phyloP scores from a whole-genome alignment of 2,113 vertebrate species.

The Xyrauchen texanus region DNA sequence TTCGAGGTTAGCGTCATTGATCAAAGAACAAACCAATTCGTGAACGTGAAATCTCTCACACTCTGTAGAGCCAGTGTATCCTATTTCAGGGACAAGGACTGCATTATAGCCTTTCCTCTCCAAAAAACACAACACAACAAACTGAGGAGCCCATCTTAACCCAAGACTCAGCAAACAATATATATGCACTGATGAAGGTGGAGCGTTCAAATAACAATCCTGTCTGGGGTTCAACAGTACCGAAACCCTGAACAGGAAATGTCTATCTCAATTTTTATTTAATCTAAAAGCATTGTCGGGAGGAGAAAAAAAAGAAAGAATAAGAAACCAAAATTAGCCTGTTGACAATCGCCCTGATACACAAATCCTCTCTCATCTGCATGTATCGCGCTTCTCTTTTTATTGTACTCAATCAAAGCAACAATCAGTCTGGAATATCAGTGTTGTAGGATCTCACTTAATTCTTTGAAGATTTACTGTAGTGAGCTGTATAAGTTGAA shows the following conservation, averaged over 20 bases:
- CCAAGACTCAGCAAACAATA: slow-evolving; percentile 38
- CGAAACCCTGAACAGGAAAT: slow-evolving; percentile 23
- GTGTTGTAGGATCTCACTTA: slow-evolving; percentile 11
- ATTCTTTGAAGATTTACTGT: slow-evolving; percentile 43
- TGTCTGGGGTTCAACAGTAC: slow-evolving; percentile 17
- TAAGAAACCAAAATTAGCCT: slow-evolving; percentile 38
- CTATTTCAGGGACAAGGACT: slow-evolving; percentile 48
- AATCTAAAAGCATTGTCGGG: slow-evolving; percentile 36
- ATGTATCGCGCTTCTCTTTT: slow-evolving; percentile 5
- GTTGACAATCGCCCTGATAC: slow-evolving; percentile 25
- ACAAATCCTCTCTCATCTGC: background rate
- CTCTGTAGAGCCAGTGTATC: slow-evolving; percentile 32
- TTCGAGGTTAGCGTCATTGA: slow-evolving; percentile 40
- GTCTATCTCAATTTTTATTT: slow-evolving; percentile 34
- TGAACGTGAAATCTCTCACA: slow-evolving; percentile 45
- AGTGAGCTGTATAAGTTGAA: slow-evolving; percentile 28
- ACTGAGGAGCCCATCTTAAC: slow-evolving; percentile 31
- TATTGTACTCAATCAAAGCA: slow-evolving; percentile 30
- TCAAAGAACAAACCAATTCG: slow-evolving; percentile 42
- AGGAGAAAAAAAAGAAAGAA: slow-evolving; percentile 1
- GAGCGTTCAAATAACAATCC: slow-evolving; percentile 34
- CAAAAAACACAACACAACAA: slow-evolving; percentile 35
- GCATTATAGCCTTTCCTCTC: slow-evolving; percentile 40
- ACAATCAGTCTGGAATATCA: slow-evolving; percentile 9
- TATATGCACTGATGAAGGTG: slow-evolving; percentile 40